phyloP scores from a whole-genome alignment of 2,797 vertebrate genomes.

The Kryptopterus vitreolus region DNA sequence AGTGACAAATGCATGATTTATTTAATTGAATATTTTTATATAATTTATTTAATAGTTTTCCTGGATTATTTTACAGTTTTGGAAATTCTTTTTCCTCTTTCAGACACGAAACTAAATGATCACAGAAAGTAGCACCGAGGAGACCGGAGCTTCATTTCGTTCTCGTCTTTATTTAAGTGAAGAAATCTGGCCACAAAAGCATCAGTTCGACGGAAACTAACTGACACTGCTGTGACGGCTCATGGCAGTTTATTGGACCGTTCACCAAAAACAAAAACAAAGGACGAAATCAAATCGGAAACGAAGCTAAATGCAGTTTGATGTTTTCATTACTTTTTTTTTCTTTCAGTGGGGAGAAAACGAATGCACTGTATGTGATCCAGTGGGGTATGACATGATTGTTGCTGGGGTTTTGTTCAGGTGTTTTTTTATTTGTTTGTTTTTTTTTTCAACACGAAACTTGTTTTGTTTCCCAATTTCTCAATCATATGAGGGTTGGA shows the following conservation, averaged over 20 bases:
- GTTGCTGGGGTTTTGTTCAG: conserved; percentile 38
- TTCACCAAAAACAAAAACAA: not conserved
- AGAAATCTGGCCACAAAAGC: conserved; percentile 49
- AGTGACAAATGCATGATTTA: not conserved
- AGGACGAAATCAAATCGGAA: conserved; percentile 26
- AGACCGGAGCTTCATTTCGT: conserved; percentile 54
- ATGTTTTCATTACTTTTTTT: conserved; percentile 37
- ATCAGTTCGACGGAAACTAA: conserved; percentile 13
- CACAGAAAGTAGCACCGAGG: conserved; percentile 21
- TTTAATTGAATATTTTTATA: no score
- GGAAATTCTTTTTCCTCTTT: conserved; percentile 12
- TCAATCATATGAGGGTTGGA: not conserved
- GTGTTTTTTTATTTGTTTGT: conserved; percentile 4
- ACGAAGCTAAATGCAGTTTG: conserved; percentile 59
- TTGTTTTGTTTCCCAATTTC: not conserved
- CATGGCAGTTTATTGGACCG: conserved; percentile 42
- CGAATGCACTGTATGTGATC: conserved; percentile 48
- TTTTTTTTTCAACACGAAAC: not conserved
- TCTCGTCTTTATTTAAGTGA: conserved; percentile 60
- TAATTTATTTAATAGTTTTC: no score
- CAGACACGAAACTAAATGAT: conserved; percentile 50
- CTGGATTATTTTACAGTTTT: not conserved
- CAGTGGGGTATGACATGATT: conserved; percentile 16
- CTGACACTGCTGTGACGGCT: not conserved
- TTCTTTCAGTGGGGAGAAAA: conserved; percentile 27